A percentile compares a stretch with the other conserved stretches of the same genome.
phyloP scores from a whole-genome alignment of 2,113 vertebrate species.

The Gulo gulo region DNA sequence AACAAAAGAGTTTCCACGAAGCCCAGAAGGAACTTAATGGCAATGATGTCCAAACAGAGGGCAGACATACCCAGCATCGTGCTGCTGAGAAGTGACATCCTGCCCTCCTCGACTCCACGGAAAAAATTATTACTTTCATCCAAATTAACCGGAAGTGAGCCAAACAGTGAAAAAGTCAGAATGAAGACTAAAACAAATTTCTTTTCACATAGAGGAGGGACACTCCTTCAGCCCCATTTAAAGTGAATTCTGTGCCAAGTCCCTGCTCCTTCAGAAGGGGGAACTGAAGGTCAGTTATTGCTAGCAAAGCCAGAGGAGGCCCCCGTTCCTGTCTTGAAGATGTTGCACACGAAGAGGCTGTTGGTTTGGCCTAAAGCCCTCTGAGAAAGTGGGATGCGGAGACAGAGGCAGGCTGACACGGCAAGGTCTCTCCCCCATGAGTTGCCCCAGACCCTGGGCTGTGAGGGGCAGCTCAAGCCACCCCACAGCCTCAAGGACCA shows the following conservation, averaged over 20 bases:
- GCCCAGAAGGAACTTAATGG: not conserved
- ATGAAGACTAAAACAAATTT: slow-evolving; percentile 10
- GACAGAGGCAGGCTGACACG: not conserved
- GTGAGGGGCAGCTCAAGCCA: not conserved
- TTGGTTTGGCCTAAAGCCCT: not conserved
- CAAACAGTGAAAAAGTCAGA: slow-evolving; percentile 12
- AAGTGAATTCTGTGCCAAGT: slow-evolving; percentile 69
- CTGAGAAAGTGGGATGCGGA: not conserved
- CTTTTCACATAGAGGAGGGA: slow-evolving; percentile 16
- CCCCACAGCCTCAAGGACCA: not conserved
- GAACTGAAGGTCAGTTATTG: slow-evolving; percentile 60
- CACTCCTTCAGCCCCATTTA: slow-evolving; percentile 46
- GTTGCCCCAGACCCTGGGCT: not conserved
- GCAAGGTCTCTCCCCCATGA: fast-evolving
- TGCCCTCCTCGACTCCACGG: not conserved
- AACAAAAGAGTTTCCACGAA: slow-evolving; percentile 43
- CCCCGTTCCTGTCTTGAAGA: not conserved
- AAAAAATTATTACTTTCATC: slow-evolving; percentile 28
- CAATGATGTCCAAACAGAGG: not conserved
- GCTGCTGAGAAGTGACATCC: fast-evolving
- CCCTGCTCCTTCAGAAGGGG: slow-evolving; percentile 51
- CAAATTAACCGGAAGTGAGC: slow-evolving; percentile 9
- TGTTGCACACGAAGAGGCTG: not conserved
- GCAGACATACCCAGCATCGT: not conserved
- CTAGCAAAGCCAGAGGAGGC: slow-evolving; percentile 53